Evolutionary conservation across 2,113 vertebrate genomes (phyloP), one percentile per base, ranked within the genome.

Genomic region (Callocephalon fimbriatum): DNA sequence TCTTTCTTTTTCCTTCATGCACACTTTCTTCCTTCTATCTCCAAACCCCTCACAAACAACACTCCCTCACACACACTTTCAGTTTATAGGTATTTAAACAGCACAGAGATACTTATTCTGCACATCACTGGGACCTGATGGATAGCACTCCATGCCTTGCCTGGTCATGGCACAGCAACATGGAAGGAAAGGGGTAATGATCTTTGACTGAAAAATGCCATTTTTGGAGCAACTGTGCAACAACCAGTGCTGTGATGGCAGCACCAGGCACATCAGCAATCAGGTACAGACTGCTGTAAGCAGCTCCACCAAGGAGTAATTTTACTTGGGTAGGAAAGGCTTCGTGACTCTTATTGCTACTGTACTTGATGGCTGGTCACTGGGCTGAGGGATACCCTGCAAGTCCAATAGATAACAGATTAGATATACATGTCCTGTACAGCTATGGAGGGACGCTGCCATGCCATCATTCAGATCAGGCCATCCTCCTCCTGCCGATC

Each of bases 371-470:
- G 80, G 31, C 93, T 91, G 72, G 93, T 62, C 77, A 87, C 78
- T 62, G 73, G 74, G 85, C 93, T 95, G 95, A 97, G 77, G 93
- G 94, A 94, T 91, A 83, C 77, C 90, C 81, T 93, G 71, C 67
- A 86, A 77, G 59, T 94, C 86, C 83, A 85, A 51, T 47, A 94
- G 95, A 85, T 92, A 88, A 94, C 86, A 66, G 86, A 82, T 82
- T 17, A 95, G 88, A 50, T 54, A 35, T 68, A 65, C n/a, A 6
- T 0, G 1, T 54, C 14, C 44, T 42, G 71, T 53, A 31, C 0
- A 1, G 81, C 93, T 94, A 89, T 35, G 67, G 67, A 93, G 86
- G 54, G 54, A 62, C 18, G 32, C 44, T 1, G 1, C 63, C 4
- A 20, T 0, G 20, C 84, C 40, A 7, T 90, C 82, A 91, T 73